Evolutionary conservation across 1,140 invertebrate genomes (phyloP).

Genomic region (Halyomorpha halys): DNA sequence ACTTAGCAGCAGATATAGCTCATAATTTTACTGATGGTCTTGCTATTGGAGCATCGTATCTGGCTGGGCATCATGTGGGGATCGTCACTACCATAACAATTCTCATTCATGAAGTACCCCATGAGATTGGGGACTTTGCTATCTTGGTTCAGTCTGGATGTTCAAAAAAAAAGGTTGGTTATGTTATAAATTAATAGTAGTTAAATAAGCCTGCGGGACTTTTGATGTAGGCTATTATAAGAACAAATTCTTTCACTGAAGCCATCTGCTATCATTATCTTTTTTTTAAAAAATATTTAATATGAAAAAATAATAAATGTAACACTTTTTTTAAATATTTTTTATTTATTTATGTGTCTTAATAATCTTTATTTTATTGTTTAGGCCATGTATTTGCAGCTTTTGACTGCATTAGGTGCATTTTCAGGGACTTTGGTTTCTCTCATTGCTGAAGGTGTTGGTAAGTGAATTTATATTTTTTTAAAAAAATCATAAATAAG

Average conservation of each 20-base stretch:
- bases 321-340: neutral
- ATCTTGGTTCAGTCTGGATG: constrained; percentile 91
- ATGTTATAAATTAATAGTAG: no score
- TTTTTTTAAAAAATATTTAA: no score
- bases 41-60: constrained; percentile 92
- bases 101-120: constrained; percentile 90
- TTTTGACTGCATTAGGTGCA: constrained; percentile 89
- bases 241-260: no score
- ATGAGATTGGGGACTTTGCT: constrained; percentile 98
- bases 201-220: no score
- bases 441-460: constrained; percentile 62
- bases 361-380: neutral
- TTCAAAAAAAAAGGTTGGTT: constrained; percentile 61
- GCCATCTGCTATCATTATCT: no score
- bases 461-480: constrained; percentile 34
- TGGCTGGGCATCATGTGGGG: constrained; percentile 72
- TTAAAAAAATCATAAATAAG: no score
- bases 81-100: constrained; percentile 87
- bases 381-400: constrained; percentile 81
- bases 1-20: constrained; percentile 86
- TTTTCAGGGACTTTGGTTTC: constrained; percentile 81
- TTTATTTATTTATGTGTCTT: neutral
- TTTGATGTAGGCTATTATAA: no score
- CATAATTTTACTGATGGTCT: constrained; percentile 97
- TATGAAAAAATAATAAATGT: no score